phyloP scores from a whole-genome alignment of 2,888 invertebrate species.

The Podotricha telesiphe region DNA sequence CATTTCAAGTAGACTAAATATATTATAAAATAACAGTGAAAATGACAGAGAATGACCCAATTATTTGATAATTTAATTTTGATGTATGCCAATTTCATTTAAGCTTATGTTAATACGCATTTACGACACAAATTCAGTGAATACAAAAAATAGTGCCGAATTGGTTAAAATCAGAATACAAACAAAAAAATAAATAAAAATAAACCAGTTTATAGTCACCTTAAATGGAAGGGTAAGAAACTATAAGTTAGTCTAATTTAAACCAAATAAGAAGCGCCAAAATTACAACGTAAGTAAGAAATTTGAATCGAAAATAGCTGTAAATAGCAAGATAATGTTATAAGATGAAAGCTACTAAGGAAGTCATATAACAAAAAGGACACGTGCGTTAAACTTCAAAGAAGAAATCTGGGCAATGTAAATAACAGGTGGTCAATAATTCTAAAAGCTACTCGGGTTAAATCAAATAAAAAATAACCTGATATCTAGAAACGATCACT shows the following conservation, averaged over 20 bases:
- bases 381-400: constrained; percentile 53
- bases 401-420: constrained; percentile 37
- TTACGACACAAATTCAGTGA: constrained; percentile 52
- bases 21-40: not conserved
- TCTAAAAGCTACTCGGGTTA: constrained; percentile 54
- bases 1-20: not conserved
- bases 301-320: constrained; percentile 5
- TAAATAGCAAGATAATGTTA: constrained; percentile 13
- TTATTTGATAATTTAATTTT: constrained; percentile 39
- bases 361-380: constrained; percentile 49
- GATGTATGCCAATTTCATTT: constrained; percentile 63
- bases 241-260: constrained; percentile 35
- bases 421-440: constrained; percentile 35
- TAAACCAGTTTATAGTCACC: constrained; percentile 34
- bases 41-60: constrained; percentile 63
- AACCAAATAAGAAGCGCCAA: constrained; percentile 41
- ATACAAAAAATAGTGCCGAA: constrained; percentile 60
- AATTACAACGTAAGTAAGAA: constrained; percentile 22
- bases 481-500: constrained; percentile 50
- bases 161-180: constrained; percentile 66
- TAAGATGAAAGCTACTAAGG: constrained; percentile 20
- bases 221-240: constrained; percentile 44
- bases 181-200: constrained; percentile 40
- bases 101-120: constrained; percentile 40
- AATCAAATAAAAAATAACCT: constrained; percentile 52